Evolutionary conservation across 2,888 invertebrate species (phyloP).

Genomic region (Himalopsyche japonica): DNA sequence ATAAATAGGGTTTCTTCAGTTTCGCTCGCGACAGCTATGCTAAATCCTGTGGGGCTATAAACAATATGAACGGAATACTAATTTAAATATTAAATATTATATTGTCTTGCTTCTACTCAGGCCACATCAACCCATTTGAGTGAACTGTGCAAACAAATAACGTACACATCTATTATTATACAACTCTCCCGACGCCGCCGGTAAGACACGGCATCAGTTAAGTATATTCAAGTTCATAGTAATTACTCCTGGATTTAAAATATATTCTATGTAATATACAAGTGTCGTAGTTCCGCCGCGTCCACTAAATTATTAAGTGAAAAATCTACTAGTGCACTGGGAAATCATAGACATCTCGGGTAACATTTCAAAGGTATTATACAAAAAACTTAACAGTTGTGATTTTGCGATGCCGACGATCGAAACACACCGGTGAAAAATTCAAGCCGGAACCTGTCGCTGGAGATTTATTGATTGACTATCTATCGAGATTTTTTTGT

Average conservation of each 20-base stretch:
- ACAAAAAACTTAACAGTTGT: slow-evolving; percentile 9
- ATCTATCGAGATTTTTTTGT: not conserved
- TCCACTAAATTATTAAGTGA: slow-evolving; percentile 23
- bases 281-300: slow-evolving; percentile 19
- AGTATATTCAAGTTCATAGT: not conserved
- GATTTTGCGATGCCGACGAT: not conserved
- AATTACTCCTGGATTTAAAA: slow-evolving; percentile 15
- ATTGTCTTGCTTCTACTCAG: slow-evolving; percentile 56
- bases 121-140: slow-evolving; percentile 45
- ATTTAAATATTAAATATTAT: slow-evolving; percentile 43
- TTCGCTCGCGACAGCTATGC: not conserved
- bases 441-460: not conserved
- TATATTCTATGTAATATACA: slow-evolving; percentile 32
- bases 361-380: slow-evolving; percentile 4
- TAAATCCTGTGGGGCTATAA: not conserved
- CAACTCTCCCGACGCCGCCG: not conserved
- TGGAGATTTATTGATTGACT: not conserved
- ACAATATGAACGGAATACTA: not conserved
- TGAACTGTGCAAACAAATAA: slow-evolving; percentile 33
- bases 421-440: not conserved
- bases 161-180: not conserved
- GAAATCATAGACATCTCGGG: not conserved
- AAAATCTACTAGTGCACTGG: slow-evolving; percentile 23
- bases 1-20: not conserved
- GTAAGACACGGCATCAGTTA: not conserved